Conservation (phyloP, 2,797 vertebrate species). For the Valencia hispanica region DNA sequence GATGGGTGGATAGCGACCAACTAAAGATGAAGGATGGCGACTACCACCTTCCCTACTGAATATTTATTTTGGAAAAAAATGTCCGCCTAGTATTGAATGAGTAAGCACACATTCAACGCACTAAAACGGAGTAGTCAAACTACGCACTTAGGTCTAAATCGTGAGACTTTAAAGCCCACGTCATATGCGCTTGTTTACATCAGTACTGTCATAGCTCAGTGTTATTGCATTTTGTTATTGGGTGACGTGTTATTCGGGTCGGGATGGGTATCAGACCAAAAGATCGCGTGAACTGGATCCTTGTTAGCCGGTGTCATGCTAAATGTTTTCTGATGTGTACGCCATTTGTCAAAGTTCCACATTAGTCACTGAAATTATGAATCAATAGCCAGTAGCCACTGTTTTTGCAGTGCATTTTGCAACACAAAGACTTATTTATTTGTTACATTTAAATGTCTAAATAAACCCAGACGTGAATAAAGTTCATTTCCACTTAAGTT, state of each 20-base stretch:
- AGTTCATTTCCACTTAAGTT: conserved; percentile 1
- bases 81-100: neutral
- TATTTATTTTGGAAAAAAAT: neutral
- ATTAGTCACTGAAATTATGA: neutral
- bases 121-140: neutral
- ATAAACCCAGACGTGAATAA: neutral
- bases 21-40: conserved; percentile 19
- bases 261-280: conserved; percentile 26
- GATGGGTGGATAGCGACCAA: conserved; percentile 48
- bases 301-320: neutral
- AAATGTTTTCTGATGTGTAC: neutral
- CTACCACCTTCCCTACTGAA: neutral
- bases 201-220: conserved; percentile 18
- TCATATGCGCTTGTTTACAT: conserved; percentile 51
- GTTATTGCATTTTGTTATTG: conserved; percentile 49
- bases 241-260: conserved; percentile 63
- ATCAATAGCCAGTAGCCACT: neutral
- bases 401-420: neutral
- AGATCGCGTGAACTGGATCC: conserved; percentile 35
- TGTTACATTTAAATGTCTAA: neutral
- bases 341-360: neutral
- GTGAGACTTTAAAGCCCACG: conserved; percentile 16
- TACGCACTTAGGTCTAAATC: conserved; percentile 28
- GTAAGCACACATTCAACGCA: neutral
- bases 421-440: neutral